Evolutionary conservation across 1,140 invertebrate species (phyloP).

Genomic region (Macrocentrus cingulum): DNA sequence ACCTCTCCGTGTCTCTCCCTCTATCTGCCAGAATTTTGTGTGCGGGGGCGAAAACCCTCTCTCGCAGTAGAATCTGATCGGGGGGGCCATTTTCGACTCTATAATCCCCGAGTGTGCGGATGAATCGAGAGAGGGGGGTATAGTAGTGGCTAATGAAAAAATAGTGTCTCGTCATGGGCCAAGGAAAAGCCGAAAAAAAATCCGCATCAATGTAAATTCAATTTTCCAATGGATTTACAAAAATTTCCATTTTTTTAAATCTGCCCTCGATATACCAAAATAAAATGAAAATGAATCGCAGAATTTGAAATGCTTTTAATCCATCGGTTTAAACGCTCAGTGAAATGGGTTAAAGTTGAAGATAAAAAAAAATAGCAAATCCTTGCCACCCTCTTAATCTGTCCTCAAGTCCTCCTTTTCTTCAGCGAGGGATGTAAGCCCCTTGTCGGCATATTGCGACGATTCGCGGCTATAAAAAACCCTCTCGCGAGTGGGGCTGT

Average conservation of each 20-base stretch:
- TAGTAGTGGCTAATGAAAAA: conserved; percentile 39
- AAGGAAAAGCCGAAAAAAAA: conserved; percentile 5
- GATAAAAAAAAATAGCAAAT: conserved; percentile 36
- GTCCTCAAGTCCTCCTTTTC: conserved; percentile 35
- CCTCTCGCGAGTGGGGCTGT: conserved; percentile 27
- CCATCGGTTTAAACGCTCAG: conserved; percentile 6
- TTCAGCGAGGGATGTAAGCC: conserved; percentile 38
- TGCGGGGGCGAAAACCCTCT: not conserved
- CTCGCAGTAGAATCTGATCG: not conserved
- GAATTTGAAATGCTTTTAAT: conserved; percentile 13
- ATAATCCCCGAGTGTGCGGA: conserved; percentile 12
- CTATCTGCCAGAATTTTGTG: not conserved
- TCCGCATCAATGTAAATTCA: too few relatives aligned
- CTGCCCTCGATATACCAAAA: not conserved
- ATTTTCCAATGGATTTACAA: too few relatives aligned
- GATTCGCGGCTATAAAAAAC: conserved; percentile 58
- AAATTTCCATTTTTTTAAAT: too few relatives aligned
- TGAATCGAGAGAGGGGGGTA: not conserved
- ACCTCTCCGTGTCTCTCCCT: conserved; percentile 24
- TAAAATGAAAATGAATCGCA: not conserved
- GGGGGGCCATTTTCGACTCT: conserved; percentile 8
- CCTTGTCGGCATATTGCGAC: conserved; percentile 59
- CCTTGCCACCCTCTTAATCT: conserved; percentile 53
- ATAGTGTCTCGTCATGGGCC: conserved; percentile 40
- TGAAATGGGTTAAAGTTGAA: conserved; percentile 1